phyloP scores from a whole-genome alignment of 2,797 vertebrate species.

The Anguilla pacifica region DNA sequence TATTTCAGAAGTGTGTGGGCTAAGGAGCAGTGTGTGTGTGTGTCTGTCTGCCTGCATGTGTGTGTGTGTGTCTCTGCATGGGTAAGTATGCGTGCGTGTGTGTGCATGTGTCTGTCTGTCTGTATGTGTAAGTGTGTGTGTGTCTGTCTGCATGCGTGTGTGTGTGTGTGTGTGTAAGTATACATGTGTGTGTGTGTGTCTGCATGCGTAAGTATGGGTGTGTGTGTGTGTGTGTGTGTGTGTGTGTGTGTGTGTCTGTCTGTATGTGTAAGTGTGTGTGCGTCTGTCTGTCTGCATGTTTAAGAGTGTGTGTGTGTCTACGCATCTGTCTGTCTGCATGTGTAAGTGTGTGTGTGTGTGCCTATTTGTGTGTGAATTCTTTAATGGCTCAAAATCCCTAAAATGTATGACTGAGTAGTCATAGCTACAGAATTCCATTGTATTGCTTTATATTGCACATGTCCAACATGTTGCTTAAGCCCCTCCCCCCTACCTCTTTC shows the following conservation, averaged over 20 bases:
- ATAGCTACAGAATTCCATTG: neutral
- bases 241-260: no score
- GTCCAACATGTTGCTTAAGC: neutral
- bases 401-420: neutral
- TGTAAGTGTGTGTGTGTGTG: neutral
- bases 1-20: neutral
- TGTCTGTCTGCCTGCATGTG: no score
- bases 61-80: no score
- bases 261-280: no score
- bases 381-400: neutral
- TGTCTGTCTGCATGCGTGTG: no score
- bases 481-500: neutral
- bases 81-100: no score
- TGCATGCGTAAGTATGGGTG: no score
- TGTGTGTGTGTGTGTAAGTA: neutral
- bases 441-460: neutral
- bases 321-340: neutral
- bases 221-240: no score
- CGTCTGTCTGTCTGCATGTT: no score
- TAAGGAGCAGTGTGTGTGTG: neutral
- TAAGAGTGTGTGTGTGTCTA: no score
- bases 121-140: neutral
- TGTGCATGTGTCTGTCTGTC: neutral
- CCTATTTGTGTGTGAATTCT: neutral
- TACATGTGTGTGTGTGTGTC: neutral